Percentiles rank a stretch among this genome's conserved stretches.
Conservation (phyloP, 2,113 vertebrate species). For the Saccopteryx leptura region DNA sequence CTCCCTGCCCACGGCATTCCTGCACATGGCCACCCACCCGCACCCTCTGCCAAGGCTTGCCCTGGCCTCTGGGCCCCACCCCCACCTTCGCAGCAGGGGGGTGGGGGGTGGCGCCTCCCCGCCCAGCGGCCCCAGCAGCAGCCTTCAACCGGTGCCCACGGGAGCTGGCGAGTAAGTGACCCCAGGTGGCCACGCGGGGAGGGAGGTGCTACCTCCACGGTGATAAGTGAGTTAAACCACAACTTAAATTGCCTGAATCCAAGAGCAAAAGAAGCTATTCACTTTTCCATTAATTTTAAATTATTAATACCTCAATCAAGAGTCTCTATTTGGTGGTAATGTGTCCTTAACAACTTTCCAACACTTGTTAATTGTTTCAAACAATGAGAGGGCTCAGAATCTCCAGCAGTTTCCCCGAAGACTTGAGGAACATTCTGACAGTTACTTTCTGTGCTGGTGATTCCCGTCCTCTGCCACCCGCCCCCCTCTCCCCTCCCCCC, state of each 20-base stretch:
- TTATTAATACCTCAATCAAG: neutral
- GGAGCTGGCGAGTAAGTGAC: neutral
- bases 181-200: neutral
- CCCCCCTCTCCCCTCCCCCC: neutral
- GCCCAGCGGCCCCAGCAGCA: neutral
- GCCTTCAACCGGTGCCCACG: neutral
- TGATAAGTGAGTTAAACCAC: neutral
- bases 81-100: neutral
- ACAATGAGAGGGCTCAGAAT: neutral
- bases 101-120: neutral
- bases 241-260: neutral
- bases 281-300: neutral
- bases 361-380: neutral
- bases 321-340: neutral
- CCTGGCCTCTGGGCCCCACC: neutral
- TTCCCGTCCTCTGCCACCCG: too few species aligned
- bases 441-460: neutral
- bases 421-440: neutral
- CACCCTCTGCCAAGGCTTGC: neutral
- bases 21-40: fast-evolving
- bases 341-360: constrained; percentile 32
- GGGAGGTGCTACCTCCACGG: neutral
- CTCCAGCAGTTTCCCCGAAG: neutral
- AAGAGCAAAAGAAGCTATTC: neutral
- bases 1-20: neutral